Conservation (phyloP, 2,797 vertebrate species). For the Yasuhikotakia modesta region DNA sequence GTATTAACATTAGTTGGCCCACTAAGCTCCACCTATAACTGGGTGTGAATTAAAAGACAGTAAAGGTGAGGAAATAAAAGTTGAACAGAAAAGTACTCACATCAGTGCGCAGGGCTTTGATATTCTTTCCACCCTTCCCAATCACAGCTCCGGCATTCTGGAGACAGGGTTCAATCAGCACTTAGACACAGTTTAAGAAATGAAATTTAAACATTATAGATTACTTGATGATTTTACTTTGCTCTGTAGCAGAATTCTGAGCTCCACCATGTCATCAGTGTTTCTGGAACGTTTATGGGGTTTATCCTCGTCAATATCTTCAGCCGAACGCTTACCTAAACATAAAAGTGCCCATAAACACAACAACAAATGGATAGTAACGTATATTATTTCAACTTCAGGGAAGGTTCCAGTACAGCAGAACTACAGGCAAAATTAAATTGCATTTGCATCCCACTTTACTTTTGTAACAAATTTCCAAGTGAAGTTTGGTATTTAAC, state of each 20-base stretch:
- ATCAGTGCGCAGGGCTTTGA: slow-evolving; percentile 97
- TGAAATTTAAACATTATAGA: background rate
- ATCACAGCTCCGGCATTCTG: slow-evolving; percentile 99
- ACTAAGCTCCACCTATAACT: slow-evolving; percentile 33
- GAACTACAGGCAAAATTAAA: background rate
- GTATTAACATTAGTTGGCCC: background rate
- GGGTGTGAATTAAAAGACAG: background rate
- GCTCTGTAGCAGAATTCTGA: slow-evolving; percentile 97
- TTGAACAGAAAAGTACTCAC: slow-evolving; percentile 84
- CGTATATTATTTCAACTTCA: background rate
- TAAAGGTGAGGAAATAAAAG: slow-evolving; percentile 36
- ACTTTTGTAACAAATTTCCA: no score
- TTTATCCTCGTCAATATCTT: slow-evolving; percentile 96
- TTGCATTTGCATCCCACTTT: no score
- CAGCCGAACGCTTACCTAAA: slow-evolving; percentile 95
- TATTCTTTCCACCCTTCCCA: slow-evolving; percentile 99
- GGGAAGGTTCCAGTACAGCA: background rate
- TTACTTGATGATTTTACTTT: slow-evolving; percentile 79
- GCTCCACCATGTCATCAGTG: slow-evolving; percentile 95
- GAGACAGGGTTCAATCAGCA: slow-evolving; percentile 27
- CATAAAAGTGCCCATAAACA: background rate
- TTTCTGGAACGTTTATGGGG: slow-evolving; percentile 97
- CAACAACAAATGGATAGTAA: background rate
- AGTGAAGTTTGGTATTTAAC: no score
- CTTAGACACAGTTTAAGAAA: background rate